Conservation (phyloP, 2,113 vertebrate species). For the Coptodon bakossiorum region DNA sequence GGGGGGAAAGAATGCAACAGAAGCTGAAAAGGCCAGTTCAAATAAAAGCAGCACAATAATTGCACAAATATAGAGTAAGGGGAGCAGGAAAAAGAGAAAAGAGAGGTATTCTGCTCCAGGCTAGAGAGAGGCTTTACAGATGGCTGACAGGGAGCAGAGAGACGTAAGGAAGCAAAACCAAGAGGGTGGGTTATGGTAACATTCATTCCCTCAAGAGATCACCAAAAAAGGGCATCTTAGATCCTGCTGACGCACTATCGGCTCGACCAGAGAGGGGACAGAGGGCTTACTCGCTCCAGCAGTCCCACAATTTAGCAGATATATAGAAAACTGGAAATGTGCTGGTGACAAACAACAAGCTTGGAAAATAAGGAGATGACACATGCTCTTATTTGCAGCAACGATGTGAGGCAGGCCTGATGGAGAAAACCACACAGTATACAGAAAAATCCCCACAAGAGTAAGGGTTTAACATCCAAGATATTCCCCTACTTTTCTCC, state of each 20-base stretch:
- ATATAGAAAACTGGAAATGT: conserved; percentile 4
- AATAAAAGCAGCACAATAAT: conserved; percentile 27
- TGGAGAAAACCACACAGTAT: neutral
- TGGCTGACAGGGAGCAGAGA: neutral
- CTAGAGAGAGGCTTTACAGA: neutral
- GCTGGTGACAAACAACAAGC: conserved; percentile 3
- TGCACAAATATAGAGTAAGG: neutral
- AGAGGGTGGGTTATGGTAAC: conserved; percentile 48
- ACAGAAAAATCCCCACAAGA: neutral
- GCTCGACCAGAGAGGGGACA: conserved; percentile 20
- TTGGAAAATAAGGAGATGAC: conserved; percentile 19
- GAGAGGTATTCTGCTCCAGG: neutral
- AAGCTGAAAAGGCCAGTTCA: conserved; percentile 26
- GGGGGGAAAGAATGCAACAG: neutral
- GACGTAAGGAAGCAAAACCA: neutral
- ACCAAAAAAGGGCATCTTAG: conserved; percentile 71
- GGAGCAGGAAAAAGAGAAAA: neutral
- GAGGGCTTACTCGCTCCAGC: conserved; percentile 20
- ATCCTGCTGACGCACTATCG: conserved; percentile 54
- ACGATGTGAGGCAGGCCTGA: neutral
- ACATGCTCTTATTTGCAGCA: neutral
- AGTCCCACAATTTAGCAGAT: conserved; percentile 11
- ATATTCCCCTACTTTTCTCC: neutral
- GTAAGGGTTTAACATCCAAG: neutral
- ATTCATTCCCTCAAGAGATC: conserved; percentile 53